These are phyloP conservation scores for Lathronympha strigana DNA, from an alignment of 2,888 invertebrate species.

Conservation along the genomic window DNA sequence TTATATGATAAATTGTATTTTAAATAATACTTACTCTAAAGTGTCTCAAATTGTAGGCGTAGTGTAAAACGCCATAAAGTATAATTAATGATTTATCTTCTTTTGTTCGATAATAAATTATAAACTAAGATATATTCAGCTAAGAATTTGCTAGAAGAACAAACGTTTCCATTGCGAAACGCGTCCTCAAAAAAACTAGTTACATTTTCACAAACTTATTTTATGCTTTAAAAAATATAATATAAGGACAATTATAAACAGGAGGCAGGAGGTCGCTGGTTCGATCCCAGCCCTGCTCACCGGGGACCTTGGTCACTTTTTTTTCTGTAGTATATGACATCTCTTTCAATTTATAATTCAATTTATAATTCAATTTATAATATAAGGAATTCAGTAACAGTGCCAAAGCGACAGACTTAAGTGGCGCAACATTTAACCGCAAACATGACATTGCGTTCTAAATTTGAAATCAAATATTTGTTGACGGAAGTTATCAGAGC, in stretches of 20 bases:
- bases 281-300: too few relatives aligned
- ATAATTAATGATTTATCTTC: conserved; percentile 16
- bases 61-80: conserved; percentile 9
- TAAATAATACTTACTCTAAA: conserved; percentile 18
- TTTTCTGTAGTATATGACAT: too few relatives aligned
- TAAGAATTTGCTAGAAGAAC: background rate
- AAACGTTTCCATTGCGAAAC: conserved; percentile 4
- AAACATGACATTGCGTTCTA: conserved; percentile 26
- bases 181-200: conserved; percentile 1
- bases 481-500: conserved; percentile 65
- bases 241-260: too few relatives aligned
- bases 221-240: too few relatives aligned
- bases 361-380: too few relatives aligned
- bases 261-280: too few relatives aligned
- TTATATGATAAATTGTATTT: conserved; percentile 31
- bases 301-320: too few relatives aligned
- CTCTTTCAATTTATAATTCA: too few relatives aligned
- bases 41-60: conserved; percentile 25
- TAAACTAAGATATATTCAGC: background rate
- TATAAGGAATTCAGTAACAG: background rate
- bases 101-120: background rate
- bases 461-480: conserved; percentile 49
- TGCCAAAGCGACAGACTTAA: background rate
- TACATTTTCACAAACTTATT: background rate
- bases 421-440: conserved; percentile 3